phyloP scores from a whole-genome alignment of 2,797 vertebrate species.

The Triplophysa bombifrons region DNA sequence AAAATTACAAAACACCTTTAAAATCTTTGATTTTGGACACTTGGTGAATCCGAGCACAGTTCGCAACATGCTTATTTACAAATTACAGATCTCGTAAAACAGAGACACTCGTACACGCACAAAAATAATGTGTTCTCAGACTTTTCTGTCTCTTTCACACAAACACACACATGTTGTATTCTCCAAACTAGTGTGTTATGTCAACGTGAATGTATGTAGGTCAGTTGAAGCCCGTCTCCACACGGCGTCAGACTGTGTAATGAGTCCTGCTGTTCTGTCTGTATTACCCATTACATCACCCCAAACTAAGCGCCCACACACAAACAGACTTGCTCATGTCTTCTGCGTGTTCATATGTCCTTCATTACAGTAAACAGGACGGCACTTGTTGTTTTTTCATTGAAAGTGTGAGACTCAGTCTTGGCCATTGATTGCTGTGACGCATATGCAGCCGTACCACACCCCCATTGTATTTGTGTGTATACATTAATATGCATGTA shows the following conservation, averaged over 20 bases:
- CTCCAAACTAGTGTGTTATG: constrained; percentile 34
- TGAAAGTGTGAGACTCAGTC: not conserved
- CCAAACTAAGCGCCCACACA: constrained; percentile 47
- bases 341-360: not conserved
- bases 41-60: not conserved
- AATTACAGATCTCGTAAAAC: not conserved
- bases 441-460: not conserved
- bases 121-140: not conserved
- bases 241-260: constrained; percentile 54
- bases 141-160: not conserved
- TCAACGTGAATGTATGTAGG: constrained; percentile 48
- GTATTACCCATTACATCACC: constrained; percentile 53
- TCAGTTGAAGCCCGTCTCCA: constrained; percentile 49
- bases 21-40: not conserved
- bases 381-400: constrained; percentile 19
- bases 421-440: not conserved
- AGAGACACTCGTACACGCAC: not conserved
- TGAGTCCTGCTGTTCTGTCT: constrained; percentile 49
- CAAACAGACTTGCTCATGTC: constrained; percentile 42
- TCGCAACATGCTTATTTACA: not conserved
- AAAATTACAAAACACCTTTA: too few relatives aligned
- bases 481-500: not conserved
- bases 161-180: constrained; percentile 9
- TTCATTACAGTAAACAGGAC: constrained; percentile 21
- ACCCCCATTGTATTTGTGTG: not conserved